These are phyloP conservation scores for Acromyrmex echinatior DNA, from an alignment of 1,140 invertebrate species.

Conservation along the genomic window DNA sequence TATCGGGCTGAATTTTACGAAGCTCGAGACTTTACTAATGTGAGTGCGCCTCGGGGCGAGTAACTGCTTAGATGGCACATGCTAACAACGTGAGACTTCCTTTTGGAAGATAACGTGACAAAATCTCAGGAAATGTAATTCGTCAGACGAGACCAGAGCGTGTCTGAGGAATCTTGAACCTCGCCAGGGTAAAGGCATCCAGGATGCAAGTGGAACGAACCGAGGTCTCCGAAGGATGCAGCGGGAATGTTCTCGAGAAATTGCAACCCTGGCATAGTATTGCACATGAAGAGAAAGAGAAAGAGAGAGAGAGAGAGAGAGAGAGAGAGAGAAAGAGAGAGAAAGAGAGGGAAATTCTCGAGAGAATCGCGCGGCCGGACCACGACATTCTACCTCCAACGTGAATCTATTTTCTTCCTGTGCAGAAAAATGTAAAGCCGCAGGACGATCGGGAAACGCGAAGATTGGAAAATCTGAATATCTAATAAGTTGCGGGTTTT, in stretches of 20 bases:
- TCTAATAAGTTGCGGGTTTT: background rate
- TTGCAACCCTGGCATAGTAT: conserved; percentile 54
- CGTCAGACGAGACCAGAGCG: conserved; percentile 42
- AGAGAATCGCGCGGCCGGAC: conserved; percentile 39
- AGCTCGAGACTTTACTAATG: conserved; percentile 23
- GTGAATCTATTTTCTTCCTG: conserved; percentile 35
- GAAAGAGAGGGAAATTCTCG: conserved; percentile 35
- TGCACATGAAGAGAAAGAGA: conserved; percentile 45
- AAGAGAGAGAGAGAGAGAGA: background rate
- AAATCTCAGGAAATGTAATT: conserved; percentile 64
- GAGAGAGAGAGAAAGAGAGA: conserved; percentile 12
- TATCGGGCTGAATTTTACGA: conserved; percentile 43
- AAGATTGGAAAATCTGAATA: background rate
- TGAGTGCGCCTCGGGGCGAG: background rate
- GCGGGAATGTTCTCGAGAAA: conserved; percentile 61
- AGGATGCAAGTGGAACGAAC: conserved; percentile 45
- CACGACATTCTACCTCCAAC: conserved; percentile 22
- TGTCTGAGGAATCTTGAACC: conserved; percentile 49
- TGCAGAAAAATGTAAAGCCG: conserved; percentile 32
- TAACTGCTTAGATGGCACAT: conserved; percentile 32
- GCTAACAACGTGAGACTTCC: conserved; percentile 37
- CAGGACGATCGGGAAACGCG: background rate
- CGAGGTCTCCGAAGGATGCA: conserved; percentile 47
- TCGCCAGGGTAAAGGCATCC: conserved; percentile 33
- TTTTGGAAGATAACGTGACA: conserved; percentile 51